Conservation (phyloP, 2,888 invertebrate species). For the Sminthurinus aureus region DNA sequence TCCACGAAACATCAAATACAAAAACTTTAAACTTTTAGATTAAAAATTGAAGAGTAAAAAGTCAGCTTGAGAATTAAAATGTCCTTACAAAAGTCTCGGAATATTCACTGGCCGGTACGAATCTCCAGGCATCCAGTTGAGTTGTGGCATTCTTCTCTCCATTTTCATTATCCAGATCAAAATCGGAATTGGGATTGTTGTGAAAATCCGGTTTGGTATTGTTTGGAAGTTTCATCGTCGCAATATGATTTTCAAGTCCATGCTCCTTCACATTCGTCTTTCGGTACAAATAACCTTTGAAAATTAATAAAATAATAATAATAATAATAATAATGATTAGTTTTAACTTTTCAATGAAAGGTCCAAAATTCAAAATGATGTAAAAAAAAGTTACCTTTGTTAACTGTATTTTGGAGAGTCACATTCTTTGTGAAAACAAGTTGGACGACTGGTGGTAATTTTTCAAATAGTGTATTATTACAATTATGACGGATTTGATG, state of each 20-base stretch:
- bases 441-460: conserved; percentile 31
- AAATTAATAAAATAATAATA: too few species aligned
- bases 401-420: conserved; percentile 33
- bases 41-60: too few species aligned
- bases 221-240: neutral
- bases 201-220: neutral
- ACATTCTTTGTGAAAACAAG: conserved; percentile 32
- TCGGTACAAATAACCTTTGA: conserved; percentile 27
- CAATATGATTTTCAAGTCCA: conserved; percentile 39
- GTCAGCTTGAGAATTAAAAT: too few species aligned
- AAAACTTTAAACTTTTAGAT: too few species aligned
- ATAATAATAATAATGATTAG: too few species aligned
- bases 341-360: too few species aligned
- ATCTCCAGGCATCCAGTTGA: conserved; percentile 21
- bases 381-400: conserved; percentile 29
- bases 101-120: conserved; percentile 21
- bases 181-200: too few species aligned
- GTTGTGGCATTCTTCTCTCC: conserved; percentile 12
- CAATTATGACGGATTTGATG: conserved; percentile 29
- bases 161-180: too few species aligned
- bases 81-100: conserved; percentile 24
- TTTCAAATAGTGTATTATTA: conserved; percentile 33
- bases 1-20: too few species aligned
- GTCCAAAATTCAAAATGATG: too few species aligned
- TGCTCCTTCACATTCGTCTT: conserved; percentile 20